Evolutionary conservation across 2,888 invertebrate species (phyloP), one percentile per base, ranked within the genome.

Genomic region (Hoplodrina ambigua): DNA sequence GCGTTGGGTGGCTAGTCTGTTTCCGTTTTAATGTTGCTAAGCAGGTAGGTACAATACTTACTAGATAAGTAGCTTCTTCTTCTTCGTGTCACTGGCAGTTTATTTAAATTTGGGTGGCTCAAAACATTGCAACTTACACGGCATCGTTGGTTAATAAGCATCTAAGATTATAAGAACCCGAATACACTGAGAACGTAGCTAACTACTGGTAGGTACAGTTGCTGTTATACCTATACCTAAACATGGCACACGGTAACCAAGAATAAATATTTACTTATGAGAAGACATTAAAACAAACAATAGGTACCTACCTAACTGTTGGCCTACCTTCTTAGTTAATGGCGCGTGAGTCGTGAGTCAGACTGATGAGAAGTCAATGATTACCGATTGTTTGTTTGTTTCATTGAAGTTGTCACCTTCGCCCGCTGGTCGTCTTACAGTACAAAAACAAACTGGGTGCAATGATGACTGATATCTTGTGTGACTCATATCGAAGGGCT

Each of bases 321-420:
- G 44, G 33, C 30, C 13, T 54, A 55, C 37, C 50, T 64, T 19
- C 33, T 59, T 49, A 59, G 44, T 33, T 49, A 71, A 37, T 63
- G 71, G 44, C 50, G 13, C 37, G 19, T 72, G 60, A 65, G 15
- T 20, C 5, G 33, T 74, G 68, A 76, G 37, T 73, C 80, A 76
- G 41, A 20, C 19, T 33, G 56, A 58, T 37, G 37, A 64, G 54
- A 70, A 60, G 17, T 53, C 50, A 54, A 55, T 72, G 50, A 70
- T 65, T 64, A 56, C 49, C 56, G 53, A 62, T 61, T 69, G 65
- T 62, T 59, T 37, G 66, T 66, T 69, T 49, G 71, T 44, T 46
- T 55, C 52, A 69, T 70, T 61, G 56, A 52, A 61, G 67, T 63
- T 71, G 54, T 66, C 58, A 52, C 71, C 75, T 65, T 75, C 54